Evolutionary conservation across 2,113 vertebrate species (phyloP).

Genomic region (Gymnogyps californianus): DNA sequence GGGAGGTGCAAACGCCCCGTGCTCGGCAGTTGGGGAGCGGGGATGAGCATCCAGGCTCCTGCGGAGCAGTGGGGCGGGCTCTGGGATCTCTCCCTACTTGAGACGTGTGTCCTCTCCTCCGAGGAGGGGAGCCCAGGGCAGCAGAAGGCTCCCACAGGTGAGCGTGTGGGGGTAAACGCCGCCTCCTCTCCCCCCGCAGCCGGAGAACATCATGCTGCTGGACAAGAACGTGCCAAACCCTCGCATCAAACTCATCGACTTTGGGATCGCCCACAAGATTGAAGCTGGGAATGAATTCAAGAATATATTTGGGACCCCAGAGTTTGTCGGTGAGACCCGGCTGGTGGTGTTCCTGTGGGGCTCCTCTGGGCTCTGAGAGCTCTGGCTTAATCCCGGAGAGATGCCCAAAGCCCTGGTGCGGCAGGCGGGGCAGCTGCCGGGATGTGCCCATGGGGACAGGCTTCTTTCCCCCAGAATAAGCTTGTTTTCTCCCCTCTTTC

Average conservation of each 20-base stretch:
- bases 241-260: conserved; percentile 96
- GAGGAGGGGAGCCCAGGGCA: neutral
- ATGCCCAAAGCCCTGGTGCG: neutral
- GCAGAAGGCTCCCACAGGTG: rapidly evolving
- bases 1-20: rapidly evolving
- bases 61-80: neutral
- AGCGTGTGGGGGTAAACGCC: rapidly evolving
- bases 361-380: neutral
- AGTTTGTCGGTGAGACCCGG: conserved; percentile 87
- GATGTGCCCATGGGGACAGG: neutral
- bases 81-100: neutral
- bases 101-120: rapidly evolving
- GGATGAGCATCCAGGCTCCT: neutral
- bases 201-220: conserved; percentile 97
- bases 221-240: conserved; percentile 92
- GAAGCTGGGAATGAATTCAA: conserved; percentile 96
- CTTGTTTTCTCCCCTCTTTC: neutral
- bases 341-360: rapidly evolving
- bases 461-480: neutral
- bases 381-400: neutral
- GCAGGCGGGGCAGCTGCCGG: neutral
- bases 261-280: conserved; percentile 95
- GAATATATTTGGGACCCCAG: conserved; percentile 96
- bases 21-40: rapidly evolving
- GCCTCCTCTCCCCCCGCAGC: conserved; percentile 61